Conservation (phyloP, 2,113 vertebrate genomes). For the Vulpes ferrilata region DNA sequence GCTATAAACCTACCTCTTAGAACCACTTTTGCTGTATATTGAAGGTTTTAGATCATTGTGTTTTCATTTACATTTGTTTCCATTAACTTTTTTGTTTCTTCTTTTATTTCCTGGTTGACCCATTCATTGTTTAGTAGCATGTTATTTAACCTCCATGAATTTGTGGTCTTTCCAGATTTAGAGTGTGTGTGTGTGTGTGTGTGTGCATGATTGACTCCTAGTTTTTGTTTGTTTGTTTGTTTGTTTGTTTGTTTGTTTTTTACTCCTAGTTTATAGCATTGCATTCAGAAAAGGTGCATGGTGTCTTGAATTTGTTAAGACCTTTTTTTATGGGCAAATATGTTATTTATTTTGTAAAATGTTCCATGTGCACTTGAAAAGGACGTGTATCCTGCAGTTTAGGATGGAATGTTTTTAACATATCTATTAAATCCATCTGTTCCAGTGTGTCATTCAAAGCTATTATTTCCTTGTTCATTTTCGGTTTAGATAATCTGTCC, state of each 20-base stretch:
- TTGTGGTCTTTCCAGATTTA: too few species aligned
- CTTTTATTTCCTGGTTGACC: too few species aligned
- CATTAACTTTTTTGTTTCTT: too few species aligned
- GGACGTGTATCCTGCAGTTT: neutral
- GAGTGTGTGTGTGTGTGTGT: neutral
- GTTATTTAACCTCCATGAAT: too few species aligned
- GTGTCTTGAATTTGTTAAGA: neutral
- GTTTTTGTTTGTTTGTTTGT: too few species aligned
- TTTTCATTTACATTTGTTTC: too few species aligned
- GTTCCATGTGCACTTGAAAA: neutral
- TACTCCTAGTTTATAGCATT: neutral
- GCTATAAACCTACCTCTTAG: too few species aligned
- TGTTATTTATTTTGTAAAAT: neutral
- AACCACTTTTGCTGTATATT: too few species aligned
- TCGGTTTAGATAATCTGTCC: neutral
- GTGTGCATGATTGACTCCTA: neutral
- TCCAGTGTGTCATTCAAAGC: neutral
- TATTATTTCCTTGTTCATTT: neutral
- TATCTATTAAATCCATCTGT: neutral
- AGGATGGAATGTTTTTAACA: neutral
- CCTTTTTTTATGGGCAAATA: neutral
- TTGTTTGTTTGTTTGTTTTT: too few species aligned
- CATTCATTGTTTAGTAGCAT: too few species aligned
- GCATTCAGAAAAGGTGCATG: neutral
- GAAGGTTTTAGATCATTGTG: too few species aligned